Evolutionary conservation across 2,888 invertebrate genomes (phyloP), one percentile per base, ranked within the genome.

Genomic region (Heteromyza rotundicornis): DNA sequence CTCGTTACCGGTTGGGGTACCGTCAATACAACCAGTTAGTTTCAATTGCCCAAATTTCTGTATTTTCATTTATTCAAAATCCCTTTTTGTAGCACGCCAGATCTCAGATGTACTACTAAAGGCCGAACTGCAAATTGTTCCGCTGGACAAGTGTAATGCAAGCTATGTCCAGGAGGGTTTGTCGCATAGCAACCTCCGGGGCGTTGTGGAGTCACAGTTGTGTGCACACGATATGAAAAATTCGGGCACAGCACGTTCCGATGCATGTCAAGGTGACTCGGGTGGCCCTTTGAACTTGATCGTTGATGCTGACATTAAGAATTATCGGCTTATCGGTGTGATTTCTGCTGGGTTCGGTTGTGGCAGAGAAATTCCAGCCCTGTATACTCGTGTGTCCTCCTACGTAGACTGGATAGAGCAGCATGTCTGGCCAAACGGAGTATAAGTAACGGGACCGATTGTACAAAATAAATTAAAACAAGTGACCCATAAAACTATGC

Each of bases 231-330:
- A 79, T 23, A 64, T 50, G 0, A 17, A 47, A 20, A 20, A 20
- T 5, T 5, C 19, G 47, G n/a, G n/a, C n/a, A n/a, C n/a, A n/a
- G n/a, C n/a, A n/a, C n/a, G n/a, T n/a, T n/a, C 64, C 58, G 82
- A 81, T 60, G 75, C 81, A 8, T 82, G 82, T 35, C 67, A 71
- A 52, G 82, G 82, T 1, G 81, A 82, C 53, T 80, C 80, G 0
- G 82, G 81, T 1, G 82, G 82, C 0, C 82, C 82, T 1, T 59
- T 82, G 44, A 70, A 76, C 49, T 55, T 72, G 2, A 69, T 76
- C 7, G 58, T 66, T 0, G 71, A 77, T 63, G 68, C 66, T 1
- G 35, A 22, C 19, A 64, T 52, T 14, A 63, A 63, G 14, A 60
- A 71, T 2, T 80, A 72, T 53, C 72, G 67, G 23, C 61, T 82